These are phyloP conservation scores for Tupaia chinensis DNA, from an alignment of 2,113 vertebrate species.

Conservation along the genomic window DNA sequence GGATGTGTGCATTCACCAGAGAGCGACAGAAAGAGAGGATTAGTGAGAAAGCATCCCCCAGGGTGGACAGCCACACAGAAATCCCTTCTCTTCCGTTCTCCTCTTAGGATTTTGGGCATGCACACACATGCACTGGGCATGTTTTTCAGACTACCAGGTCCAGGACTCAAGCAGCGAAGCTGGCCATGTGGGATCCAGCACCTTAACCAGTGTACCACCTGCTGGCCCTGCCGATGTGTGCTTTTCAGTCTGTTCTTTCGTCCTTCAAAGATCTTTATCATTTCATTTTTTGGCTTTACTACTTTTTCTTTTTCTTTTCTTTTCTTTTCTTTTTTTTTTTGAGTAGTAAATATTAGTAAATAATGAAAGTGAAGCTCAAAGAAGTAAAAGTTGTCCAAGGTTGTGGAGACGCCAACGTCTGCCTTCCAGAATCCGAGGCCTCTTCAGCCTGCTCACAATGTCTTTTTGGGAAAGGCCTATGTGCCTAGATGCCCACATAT, in stretches of 20 bases:
- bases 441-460: background rate
- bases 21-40: too few relatives aligned
- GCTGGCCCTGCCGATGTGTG: background rate
- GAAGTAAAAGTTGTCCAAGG: background rate
- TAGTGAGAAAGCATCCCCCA: too few relatives aligned
- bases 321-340: background rate
- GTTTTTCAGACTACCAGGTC: too few relatives aligned
- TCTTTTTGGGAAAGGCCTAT: background rate
- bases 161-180: too few relatives aligned
- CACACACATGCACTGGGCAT: too few relatives aligned
- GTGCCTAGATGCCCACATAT: background rate
- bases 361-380: conserved; percentile 53
- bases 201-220: too few relatives aligned
- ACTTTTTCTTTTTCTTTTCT: background rate
- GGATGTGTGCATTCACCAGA: too few relatives aligned
- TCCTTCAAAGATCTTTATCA: conserved; percentile 17
- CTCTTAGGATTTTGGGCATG: too few relatives aligned
- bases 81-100: too few relatives aligned
- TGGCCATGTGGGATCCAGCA: too few relatives aligned
- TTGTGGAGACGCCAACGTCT: background rate
- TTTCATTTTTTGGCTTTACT: background rate
- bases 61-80: too few relatives aligned
- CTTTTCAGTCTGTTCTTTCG: conserved; percentile 9
- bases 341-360: background rate
- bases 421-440: background rate